Base-by-base conservation (phyloP, 2,797 vertebrate genomes). In the Sciurus carolinensis region DNA sequence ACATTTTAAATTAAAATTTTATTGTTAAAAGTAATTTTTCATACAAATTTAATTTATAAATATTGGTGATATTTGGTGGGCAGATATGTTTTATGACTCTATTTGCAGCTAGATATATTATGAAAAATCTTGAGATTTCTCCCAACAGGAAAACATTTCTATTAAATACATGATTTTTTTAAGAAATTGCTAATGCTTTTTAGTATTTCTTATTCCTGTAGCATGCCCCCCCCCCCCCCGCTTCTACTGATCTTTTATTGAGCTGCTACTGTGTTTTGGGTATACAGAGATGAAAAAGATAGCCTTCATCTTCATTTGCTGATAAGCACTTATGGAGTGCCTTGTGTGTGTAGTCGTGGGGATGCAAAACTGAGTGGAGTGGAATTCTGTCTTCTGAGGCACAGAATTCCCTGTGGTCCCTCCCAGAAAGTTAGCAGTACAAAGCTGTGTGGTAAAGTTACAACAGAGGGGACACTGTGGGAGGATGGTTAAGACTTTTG, bases 1-100 rank as follows among this genome's bases (percentile, higher is more conserved):
- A n/a, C 36, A 80, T 81, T 94, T 89, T 76, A 3, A 87, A 47
- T 86, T 76, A 67, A 69, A 62, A 71, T 62, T 76, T 76, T 84
- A 76, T 33, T 52, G 30, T 79, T 39, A 72, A 86, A n/a, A 67
- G 69, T 54, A 91, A 22, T 47, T 92, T 64, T 47, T 47, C 81
- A 42, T 66, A 11, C 28, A 28, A 76, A 76, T 77, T 59, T 80
- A 77, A 75, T 50, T 13, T 36, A 17, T 12, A 80, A 20, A 14
- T 64, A 39, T 44, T 96, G 64, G 0, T 92, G 33, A 52, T 64
- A 87, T 59, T 83, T 91, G 54, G 86, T 95, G 28, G 9, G 22
- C 33, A 76, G 22, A 18, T 89, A 28, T 30, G 5, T 92, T 64
- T 39, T 52, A 18, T 89, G 62, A 81, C 69, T 44, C 3, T 54